Conservation (phyloP, 2,888 invertebrate genomes). For the Gisinianus flammeolus region DNA sequence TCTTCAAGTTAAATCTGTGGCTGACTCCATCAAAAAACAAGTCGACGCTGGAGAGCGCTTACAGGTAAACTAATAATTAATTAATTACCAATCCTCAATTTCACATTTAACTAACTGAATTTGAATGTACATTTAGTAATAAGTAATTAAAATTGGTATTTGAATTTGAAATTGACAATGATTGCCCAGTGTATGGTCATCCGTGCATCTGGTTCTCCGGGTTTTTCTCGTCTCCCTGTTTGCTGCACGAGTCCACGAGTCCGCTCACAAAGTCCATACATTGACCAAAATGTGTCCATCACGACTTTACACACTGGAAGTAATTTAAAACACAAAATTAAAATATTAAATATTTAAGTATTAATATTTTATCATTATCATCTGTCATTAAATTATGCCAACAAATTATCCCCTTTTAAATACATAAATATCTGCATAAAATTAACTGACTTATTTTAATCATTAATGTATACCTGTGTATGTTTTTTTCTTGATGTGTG, state of each 20-base stretch:
- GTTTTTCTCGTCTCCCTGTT: neutral
- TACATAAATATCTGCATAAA: no score
- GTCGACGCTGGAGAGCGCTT: neutral
- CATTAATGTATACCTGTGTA: no score
- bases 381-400: no score
- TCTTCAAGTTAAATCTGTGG: conserved; percentile 13
- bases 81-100: no score
- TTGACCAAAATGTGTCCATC: neutral
- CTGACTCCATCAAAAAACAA: conserved; percentile 22
- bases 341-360: neutral
- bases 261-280: neutral
- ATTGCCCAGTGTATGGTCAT: conserved; percentile 23
- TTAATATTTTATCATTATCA: no score
- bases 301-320: neutral
- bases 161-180: no score
- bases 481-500: neutral
- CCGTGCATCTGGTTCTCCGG: conserved; percentile 9
- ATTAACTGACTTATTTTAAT: no score
- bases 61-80: no score
- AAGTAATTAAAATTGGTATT: no score
- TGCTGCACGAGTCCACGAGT: neutral
- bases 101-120: no score
- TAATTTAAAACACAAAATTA: neutral
- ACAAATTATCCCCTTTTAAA: no score
- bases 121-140: no score